phyloP scores from a whole-genome alignment of 2,113 vertebrate genomes.

The Ondatra zibethicus region DNA sequence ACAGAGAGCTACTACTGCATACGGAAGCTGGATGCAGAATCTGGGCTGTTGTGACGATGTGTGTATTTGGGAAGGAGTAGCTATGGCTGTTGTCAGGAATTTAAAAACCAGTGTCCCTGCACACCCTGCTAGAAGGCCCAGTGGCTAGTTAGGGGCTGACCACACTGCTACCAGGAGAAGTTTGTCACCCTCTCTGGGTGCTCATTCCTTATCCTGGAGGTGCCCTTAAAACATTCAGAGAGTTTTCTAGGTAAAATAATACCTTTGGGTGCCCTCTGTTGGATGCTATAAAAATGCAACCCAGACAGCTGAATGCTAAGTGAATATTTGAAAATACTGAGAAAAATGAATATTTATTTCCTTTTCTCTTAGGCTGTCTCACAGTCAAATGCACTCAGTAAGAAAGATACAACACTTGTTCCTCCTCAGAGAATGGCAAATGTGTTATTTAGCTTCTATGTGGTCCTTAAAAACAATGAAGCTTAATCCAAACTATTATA shows the following conservation, averaged over 20 bases:
- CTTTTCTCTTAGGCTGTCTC: not conserved
- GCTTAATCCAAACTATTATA: not conserved
- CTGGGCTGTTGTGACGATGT: not conserved
- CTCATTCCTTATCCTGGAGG: not conserved
- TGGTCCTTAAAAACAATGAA: slow-evolving; percentile 18
- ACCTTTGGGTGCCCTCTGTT: slow-evolving; percentile 49
- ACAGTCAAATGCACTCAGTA: not conserved
- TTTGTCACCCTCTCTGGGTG: not conserved
- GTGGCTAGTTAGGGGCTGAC: not conserved
- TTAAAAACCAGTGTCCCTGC: not conserved
- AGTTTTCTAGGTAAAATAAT: slow-evolving; percentile 27
- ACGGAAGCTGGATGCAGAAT: not conserved
- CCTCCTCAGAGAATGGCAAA: not conserved
- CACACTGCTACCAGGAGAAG: not conserved
- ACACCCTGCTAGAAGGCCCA: not conserved
- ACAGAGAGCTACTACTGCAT: not conserved
- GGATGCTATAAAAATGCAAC: not conserved
- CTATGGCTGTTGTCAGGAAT: not conserved
- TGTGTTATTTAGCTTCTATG: not conserved
- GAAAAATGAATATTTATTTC: slow-evolving; percentile 41
- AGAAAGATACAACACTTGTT: not conserved
- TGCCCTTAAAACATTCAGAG: not conserved
- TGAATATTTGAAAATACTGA: not conserved
- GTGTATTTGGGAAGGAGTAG: not conserved
- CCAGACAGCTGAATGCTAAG: not conserved